Base-by-base conservation (phyloP, 1,140 invertebrate genomes). In the Drosophila micromelanica region DNA sequence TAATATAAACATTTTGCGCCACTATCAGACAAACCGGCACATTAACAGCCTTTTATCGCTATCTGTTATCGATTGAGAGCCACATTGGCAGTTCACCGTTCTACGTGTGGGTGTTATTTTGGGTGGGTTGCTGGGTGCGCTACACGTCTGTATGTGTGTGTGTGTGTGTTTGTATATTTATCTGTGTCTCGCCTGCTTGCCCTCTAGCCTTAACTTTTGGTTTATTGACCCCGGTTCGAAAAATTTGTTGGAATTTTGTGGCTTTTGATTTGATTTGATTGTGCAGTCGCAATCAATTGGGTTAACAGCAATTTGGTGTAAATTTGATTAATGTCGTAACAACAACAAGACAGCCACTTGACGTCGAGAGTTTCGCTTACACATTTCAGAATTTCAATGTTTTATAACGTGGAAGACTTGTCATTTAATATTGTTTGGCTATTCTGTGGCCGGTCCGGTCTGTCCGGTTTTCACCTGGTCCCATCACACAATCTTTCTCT, bases 241-340 rank as follows among this genome's bases (percentile, higher is more conserved):
- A 9, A 63, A 63, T 48, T 61, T 38, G 32, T 59, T 52, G 56
- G 32, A 67, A 30, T 48, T 72, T 35, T 8, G 15, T 11, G 23
- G 54, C 51, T 35, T 35, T 35, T 35, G 32, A 35, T 68, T 40
- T 68, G 60, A 62, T 67, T 76, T 54, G 35, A 67, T 71, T 52
- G 45, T 52, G 45, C 30, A 45, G 46, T 46, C 65, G 64, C 60
- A 77, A 80, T 80, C 65, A 85, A 84, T 86, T 85, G 61, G 59
- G 72, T 61, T 73, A 80, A 57, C 60, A 73, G 65, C 77, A 85
- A 69, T 78, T 80, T 80, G 46, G 54, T 61, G 78, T 65, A 69
- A 55, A 78, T 73, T 87, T 87, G 82, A 81, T 87, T 87, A 85
- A 85, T 86, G 77, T 67, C 65, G 78, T 75, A 72, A 68, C 42